phyloP scores from a whole-genome alignment of 2,113 vertebrate genomes.

The Cichladusa arquata region DNA sequence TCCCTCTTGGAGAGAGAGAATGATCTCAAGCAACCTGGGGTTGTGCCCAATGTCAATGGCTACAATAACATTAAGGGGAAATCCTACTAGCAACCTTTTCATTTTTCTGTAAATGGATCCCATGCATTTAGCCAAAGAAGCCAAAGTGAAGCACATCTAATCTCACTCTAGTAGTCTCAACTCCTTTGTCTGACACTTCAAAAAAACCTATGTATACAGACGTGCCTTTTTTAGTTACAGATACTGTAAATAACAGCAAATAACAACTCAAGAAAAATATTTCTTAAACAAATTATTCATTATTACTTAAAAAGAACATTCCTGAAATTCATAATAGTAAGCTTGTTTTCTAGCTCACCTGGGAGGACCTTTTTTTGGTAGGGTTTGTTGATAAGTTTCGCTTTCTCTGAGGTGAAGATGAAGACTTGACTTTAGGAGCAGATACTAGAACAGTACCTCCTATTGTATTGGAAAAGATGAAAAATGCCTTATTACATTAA shows the following conservation, averaged over 20 bases:
- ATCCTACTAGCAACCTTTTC: neutral
- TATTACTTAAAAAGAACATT: neutral
- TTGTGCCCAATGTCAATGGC: neutral
- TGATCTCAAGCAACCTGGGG: neutral
- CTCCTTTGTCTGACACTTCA: neutral
- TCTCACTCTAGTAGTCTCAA: neutral
- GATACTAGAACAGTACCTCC: slow-evolving; percentile 81
- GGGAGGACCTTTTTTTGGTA: slow-evolving; percentile 26
- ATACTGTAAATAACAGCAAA: neutral
- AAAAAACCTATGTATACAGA: neutral
- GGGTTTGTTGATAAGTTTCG: slow-evolving; percentile 31
- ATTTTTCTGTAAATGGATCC: neutral
- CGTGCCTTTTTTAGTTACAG: neutral
- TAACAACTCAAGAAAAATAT: neutral
- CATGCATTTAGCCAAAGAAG: neutral
- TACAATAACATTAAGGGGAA: neutral
- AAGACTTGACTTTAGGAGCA: slow-evolving; percentile 68
- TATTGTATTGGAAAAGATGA: slow-evolving; percentile 41
- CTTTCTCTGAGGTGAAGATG: slow-evolving; percentile 46
- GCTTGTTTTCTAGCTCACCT: slow-evolving; percentile 43
- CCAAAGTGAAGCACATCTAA: neutral
- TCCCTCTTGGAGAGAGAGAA: neutral
- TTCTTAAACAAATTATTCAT: neutral
- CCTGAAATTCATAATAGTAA: neutral
- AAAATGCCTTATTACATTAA: neutral